phyloP scores from a whole-genome alignment of 1,140 invertebrate genomes.

The Microvelia longipes region DNA sequence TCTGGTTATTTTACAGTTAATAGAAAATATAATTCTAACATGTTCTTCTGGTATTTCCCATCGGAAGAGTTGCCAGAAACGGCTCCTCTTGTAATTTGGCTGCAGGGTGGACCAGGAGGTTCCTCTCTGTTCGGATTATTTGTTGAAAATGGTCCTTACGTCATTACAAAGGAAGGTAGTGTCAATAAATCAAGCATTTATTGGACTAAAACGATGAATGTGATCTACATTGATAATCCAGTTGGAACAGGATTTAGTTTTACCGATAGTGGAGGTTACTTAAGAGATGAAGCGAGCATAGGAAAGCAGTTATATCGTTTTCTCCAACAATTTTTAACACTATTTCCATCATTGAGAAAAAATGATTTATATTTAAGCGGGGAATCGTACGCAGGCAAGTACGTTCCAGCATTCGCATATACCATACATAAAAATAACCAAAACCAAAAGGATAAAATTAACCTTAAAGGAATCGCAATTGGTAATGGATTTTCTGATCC shows the following conservation, averaged over 20 bases:
- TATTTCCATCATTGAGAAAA: constrained; percentile 47
- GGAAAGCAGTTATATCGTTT: constrained; percentile 13
- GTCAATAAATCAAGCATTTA: constrained; percentile 6
- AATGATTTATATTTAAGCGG: constrained; percentile 65
- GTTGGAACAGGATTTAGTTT: constrained; percentile 28
- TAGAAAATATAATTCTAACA: not conserved
- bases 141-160: constrained; percentile 46
- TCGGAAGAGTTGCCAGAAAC: not conserved
- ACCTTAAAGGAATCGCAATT: not conserved
- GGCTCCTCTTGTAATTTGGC: not conserved
- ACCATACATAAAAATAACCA: not conserved
- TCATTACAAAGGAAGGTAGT: too few relatives aligned
- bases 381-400: constrained; percentile 69
- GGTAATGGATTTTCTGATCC: too few relatives aligned
- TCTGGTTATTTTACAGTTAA: not conserved
- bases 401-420: not conserved
- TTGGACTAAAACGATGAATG: constrained; percentile 15
- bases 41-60: not conserved
- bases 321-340: constrained; percentile 45
- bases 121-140: constrained; percentile 55
- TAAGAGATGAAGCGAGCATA: constrained; percentile 42
- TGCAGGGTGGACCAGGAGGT: constrained; percentile 18
- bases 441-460: not conserved
- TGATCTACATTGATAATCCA: constrained; percentile 62
- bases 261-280: constrained; percentile 42